A percentile compares a stretch with the other conserved stretches of the same genome.
Evolutionary conservation across 1,140 invertebrate species (phyloP).

Genomic region (Copidosoma floridanum): DNA sequence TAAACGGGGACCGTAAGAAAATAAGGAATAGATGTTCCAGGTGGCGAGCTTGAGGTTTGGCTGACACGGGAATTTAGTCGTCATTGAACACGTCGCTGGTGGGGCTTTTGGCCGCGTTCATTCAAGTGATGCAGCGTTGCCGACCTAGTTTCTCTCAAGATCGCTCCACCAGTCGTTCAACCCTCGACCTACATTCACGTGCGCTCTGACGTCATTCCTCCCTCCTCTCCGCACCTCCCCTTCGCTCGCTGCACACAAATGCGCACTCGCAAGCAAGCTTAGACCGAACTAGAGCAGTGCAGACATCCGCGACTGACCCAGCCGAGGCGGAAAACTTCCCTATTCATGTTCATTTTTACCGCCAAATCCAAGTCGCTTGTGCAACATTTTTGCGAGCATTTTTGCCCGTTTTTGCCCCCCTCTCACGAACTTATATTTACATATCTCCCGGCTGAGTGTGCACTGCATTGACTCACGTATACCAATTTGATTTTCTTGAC

Average conservation of each 20-base stretch:
- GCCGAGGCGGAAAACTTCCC: slow-evolving; percentile 9
- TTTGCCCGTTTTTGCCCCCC: too few species aligned
- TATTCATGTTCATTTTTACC: slow-evolving; percentile 25
- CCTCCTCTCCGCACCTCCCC: too few species aligned
- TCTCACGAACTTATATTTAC: too few species aligned
- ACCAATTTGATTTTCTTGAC: too few species aligned
- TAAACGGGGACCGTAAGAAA: too few species aligned
- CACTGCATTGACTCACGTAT: too few species aligned
- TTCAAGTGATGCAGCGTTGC: slow-evolving; percentile 45
- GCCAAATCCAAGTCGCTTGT: too few species aligned
- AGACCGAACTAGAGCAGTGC: too few species aligned
- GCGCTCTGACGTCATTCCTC: slow-evolving; percentile 22
- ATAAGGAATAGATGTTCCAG: neutral
- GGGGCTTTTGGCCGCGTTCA: slow-evolving; percentile 39
- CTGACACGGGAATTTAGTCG: neutral
- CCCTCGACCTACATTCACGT: slow-evolving; percentile 51
- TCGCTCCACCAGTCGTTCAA: slow-evolving; percentile 53
- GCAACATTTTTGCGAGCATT: too few species aligned
- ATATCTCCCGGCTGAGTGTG: too few species aligned
- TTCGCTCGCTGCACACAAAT: too few species aligned
- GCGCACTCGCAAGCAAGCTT: too few species aligned
- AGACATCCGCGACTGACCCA: slow-evolving; percentile 18
- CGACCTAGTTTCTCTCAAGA: slow-evolving; percentile 39
- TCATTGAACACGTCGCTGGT: neutral
- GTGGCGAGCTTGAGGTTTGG: neutral